Percentiles rank a stretch among this genome's conserved stretches.
Evolutionary conservation across 2,888 invertebrate genomes (phyloP).

Genomic region (Amaurobius ferox): DNA sequence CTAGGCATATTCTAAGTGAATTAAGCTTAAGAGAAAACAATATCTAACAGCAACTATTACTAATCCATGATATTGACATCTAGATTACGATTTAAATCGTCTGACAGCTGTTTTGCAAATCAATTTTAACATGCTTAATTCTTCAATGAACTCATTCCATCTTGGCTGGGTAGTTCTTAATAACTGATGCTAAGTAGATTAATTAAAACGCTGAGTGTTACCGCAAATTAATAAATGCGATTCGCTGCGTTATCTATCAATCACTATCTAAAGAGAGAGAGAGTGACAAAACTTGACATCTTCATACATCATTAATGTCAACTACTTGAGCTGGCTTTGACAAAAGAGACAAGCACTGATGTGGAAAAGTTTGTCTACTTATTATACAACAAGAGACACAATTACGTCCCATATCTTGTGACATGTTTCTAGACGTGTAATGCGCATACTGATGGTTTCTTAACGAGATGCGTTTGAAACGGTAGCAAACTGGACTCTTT

Average conservation of each 20-base stretch:
- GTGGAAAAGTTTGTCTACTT: slow-evolving; percentile 65
- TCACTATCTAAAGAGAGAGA: slow-evolving; percentile 51
- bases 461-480: slow-evolving; percentile 20
- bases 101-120: background rate
- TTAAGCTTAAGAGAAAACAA: too few relatives aligned
- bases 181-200: background rate
- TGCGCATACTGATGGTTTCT: slow-evolving; percentile 36
- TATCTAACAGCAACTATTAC: too few relatives aligned
- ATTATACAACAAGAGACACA: slow-evolving; percentile 61
- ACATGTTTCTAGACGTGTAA: slow-evolving; percentile 32
- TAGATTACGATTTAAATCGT: too few relatives aligned
- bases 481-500: slow-evolving; percentile 35
- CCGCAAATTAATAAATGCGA: background rate
- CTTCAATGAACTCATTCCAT: too few relatives aligned
- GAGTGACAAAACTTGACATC: slow-evolving; percentile 49
- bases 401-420: slow-evolving; percentile 48
- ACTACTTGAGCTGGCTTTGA: slow-evolving; percentile 35
- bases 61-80: too few relatives aligned
- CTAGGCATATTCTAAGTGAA: too few relatives aligned
- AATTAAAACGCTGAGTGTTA: background rate
- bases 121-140: too few relatives aligned
- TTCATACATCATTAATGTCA: slow-evolving; percentile 56
- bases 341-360: slow-evolving; percentile 46
- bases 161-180: background rate
- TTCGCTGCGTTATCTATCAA: slow-evolving; percentile 27